A percentile compares a stretch with the other conserved stretches of the same genome.
phyloP scores from a whole-genome alignment of 2,113 vertebrate genomes.

The Oceanites oceanicus region DNA sequence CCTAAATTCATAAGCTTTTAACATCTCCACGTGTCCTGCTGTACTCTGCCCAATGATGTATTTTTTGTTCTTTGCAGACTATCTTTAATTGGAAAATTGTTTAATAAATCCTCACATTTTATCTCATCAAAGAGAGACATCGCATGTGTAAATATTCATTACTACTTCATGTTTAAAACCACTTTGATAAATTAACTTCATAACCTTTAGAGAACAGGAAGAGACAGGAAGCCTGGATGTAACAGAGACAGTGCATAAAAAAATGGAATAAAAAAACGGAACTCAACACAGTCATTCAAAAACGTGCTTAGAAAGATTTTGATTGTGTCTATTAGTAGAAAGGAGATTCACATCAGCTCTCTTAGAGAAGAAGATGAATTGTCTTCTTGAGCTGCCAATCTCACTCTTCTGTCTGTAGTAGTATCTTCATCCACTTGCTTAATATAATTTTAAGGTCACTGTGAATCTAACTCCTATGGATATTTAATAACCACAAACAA shows the following conservation, averaged over 20 bases:
- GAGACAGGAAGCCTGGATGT: constrained; percentile 56
- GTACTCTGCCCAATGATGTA: neutral
- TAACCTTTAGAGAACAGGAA: constrained; percentile 64
- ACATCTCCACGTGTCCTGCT: neutral
- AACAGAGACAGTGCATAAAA: constrained; percentile 16
- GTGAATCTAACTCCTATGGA: neutral
- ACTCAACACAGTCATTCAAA: neutral
- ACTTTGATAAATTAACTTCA: constrained; percentile 68
- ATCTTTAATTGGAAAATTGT: constrained; percentile 56
- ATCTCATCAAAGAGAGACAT: constrained; percentile 63
- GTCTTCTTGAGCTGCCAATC: neutral
- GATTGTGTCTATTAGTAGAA: neutral
- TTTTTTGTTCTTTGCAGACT: constrained; percentile 32
- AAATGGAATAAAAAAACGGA: neutral
- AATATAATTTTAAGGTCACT: neutral
- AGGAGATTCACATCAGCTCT: neutral
- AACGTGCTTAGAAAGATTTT: constrained; percentile 30
- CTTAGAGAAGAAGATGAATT: neutral
- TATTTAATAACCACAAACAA: neutral
- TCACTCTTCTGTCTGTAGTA: neutral
- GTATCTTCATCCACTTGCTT: neutral
- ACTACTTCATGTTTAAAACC: constrained; percentile 46
- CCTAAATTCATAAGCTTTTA: constrained; percentile 28
- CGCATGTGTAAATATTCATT: constrained; percentile 45
- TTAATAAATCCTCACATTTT: constrained; percentile 60